Evolutionary conservation across 2,888 invertebrate genomes (phyloP).

Genomic region (Torymus aiolomorphi): DNA sequence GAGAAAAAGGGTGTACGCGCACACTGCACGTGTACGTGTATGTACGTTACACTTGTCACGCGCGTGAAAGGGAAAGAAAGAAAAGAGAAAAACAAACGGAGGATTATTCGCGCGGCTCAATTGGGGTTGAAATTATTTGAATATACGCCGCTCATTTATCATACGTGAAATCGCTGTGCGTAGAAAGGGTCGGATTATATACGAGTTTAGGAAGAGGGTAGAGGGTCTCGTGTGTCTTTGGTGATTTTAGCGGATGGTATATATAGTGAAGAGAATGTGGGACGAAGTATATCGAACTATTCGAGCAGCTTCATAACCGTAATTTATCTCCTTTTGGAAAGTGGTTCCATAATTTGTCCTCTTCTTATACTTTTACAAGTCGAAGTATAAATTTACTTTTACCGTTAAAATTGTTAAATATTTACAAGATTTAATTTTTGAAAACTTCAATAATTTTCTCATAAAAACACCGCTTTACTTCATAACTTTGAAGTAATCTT

Average conservation of each 20-base stretch:
- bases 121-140: slow-evolving; percentile 74
- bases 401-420: no score
- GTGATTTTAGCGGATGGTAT: no score
- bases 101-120: slow-evolving; percentile 62
- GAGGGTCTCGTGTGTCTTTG: no score
- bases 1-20: background rate
- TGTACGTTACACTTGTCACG: slow-evolving; percentile 67
- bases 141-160: slow-evolving; percentile 70
- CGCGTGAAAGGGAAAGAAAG: slow-evolving; percentile 56
- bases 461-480: no score
- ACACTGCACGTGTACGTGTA: slow-evolving; percentile 7
- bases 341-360: no score
- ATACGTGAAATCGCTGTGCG: slow-evolving; percentile 63
- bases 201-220: slow-evolving; percentile 61
- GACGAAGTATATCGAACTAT: background rate
- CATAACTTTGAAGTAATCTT: no score
- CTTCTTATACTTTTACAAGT: no score
- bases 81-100: slow-evolving; percentile 30
- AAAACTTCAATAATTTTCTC: no score
- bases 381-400: no score
- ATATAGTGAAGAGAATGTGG: no score
- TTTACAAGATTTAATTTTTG: no score
- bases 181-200: slow-evolving; percentile 20
- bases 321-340: background rate
- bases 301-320: slow-evolving; percentile 10